These are phyloP conservation scores for Characodon lateralis DNA, from an alignment of 2,797 vertebrate genomes.

Conservation along the genomic window DNA sequence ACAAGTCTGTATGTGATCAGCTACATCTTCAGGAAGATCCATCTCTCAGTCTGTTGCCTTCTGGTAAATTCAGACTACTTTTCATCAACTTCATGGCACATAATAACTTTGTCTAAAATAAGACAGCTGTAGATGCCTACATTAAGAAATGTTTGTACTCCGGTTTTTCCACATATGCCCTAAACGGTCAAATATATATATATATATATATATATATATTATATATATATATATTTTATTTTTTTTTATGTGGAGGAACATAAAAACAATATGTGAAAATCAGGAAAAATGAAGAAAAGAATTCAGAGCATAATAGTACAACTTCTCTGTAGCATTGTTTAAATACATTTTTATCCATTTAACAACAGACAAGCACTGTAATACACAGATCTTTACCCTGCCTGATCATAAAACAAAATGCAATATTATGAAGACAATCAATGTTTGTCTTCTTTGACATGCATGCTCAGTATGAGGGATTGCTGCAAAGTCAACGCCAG, in stretches of 20 bases:
- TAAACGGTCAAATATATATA: too few relatives aligned
- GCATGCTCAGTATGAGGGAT: too few relatives aligned
- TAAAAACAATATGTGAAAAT: not conserved
- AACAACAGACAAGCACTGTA: not conserved
- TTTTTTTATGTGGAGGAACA: not conserved
- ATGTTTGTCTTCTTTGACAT: not conserved
- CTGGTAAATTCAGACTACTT: conserved; percentile 49
- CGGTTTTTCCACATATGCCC: too few relatives aligned
- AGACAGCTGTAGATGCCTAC: not conserved
- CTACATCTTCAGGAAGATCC: conserved; percentile 80
- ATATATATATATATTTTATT: too few relatives aligned
- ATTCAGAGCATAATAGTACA: not conserved
- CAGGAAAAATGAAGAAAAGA: not conserved
- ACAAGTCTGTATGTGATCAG: conserved; percentile 81
- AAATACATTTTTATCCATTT: not conserved
- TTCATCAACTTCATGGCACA: not conserved
- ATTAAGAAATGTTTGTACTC: not conserved
- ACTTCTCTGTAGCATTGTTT: not conserved
- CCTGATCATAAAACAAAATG: not conserved
- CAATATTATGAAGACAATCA: not conserved
- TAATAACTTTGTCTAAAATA: not conserved
- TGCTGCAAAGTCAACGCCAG: too few relatives aligned
- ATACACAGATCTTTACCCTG: not conserved
- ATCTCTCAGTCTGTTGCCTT: conserved; percentile 74
- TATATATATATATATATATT: too few relatives aligned